Base-by-base conservation (phyloP, 2,888 invertebrate species). In the Lomographa bimaculata region DNA sequence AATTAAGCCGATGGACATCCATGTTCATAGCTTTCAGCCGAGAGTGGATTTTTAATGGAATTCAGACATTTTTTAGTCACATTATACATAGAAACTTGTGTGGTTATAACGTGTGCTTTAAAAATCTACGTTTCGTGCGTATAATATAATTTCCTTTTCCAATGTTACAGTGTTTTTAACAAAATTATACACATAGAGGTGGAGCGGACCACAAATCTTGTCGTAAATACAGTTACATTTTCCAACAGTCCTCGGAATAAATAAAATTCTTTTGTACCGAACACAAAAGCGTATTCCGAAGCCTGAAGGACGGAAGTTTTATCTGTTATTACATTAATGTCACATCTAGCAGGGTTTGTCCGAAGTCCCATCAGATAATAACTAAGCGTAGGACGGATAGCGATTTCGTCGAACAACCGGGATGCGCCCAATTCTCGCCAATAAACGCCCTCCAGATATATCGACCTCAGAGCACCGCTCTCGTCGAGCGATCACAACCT, bases 341-440 rank as follows among this genome's bases (percentile, higher is more conserved):
- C 67, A 63, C 64, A 63, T 71, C 65, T 58, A 71, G 60, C 64
- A 66, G 64, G 71, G 65, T 64, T 68, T 71, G 74, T 70, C 71
- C 68, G 65, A 78, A 70, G 67, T 77, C 73, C 74, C 77, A 79
- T 79, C 77, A 71, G 77, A 77, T 77, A 76, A 77, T 71, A 73
- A 64, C 64, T 55, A 66, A 71, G 74, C 69, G 75, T 79, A 82
- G 81, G 80, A 80, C 71, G 81, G 79, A 82, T 81, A 84, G 83
- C 81, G 80, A 83, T 83, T 84, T 79, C 73, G 77, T 71, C 72
- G 74, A 78, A 79, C 81, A 81, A 76, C 84, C 87, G 87, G 87
- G 87, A 87, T 85, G 86, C 84, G 83, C 84, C 85, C 84, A 87
- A 87, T 87, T 87, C 83, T 79, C 80, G 78, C 79, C 82, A 87